Evolutionary conservation across 2,113 vertebrate genomes (phyloP).

Genomic region (Epinephelus cyanopodus): DNA sequence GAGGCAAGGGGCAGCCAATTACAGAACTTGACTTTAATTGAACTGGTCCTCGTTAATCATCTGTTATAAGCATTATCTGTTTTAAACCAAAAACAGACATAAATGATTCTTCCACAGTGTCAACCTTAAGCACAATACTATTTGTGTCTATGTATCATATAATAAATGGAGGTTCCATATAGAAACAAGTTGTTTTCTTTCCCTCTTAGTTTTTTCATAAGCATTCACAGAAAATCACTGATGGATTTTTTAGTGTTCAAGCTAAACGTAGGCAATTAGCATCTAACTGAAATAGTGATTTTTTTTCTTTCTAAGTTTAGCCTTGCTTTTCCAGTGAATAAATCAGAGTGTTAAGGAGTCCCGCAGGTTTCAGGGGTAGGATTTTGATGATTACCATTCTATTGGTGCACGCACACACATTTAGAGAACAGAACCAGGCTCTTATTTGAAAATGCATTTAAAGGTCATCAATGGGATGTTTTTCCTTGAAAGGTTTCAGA

Average conservation of each 20-base stretch:
- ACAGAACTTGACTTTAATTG: neutral
- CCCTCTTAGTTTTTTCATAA: neutral
- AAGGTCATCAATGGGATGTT: conserved; percentile 6
- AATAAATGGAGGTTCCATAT: neutral
- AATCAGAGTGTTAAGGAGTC: neutral
- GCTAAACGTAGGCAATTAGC: neutral
- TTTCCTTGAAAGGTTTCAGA: conserved; percentile 5
- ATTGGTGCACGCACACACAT: neutral
- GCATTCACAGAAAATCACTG: neutral
- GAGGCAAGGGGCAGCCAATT: neutral
- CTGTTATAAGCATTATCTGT: neutral
- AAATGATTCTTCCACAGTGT: neutral
- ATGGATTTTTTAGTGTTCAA: neutral
- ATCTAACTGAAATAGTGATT: neutral
- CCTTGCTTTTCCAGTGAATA: neutral
- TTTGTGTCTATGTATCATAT: neutral
- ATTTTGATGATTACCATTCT: neutral
- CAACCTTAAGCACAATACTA: neutral
- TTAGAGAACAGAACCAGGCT: conserved; percentile 2
- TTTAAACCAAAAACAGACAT: neutral
- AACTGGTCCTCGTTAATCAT: neutral
- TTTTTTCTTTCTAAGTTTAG: neutral
- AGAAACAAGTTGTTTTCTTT: neutral
- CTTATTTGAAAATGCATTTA: conserved; percentile 15
- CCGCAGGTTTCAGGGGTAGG: neutral